These are phyloP conservation scores for Prochilodus magdalenae DNA, from an alignment of 2,113 vertebrate genomes.

Conservation along the genomic window DNA sequence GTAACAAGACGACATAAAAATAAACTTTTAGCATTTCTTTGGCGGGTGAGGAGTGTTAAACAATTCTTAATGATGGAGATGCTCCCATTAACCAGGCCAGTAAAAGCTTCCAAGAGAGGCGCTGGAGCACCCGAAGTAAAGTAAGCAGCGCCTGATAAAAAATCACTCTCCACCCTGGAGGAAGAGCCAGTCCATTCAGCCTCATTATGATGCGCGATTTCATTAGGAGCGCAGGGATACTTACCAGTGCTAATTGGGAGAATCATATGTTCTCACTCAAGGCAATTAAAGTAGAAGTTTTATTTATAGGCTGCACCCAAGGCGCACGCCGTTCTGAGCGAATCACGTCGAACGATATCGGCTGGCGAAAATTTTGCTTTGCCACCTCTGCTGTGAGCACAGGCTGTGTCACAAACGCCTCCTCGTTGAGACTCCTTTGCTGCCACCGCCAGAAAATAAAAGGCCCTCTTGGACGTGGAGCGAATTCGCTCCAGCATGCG, in stretches of 20 bases:
- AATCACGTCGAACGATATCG: constrained; percentile 27
- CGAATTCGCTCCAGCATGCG: not conserved
- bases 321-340: constrained; percentile 13
- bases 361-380: constrained; percentile 31
- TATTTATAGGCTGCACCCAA: constrained; percentile 39
- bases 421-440: constrained; percentile 1
- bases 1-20: constrained; percentile 64
- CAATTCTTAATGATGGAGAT: constrained; percentile 51
- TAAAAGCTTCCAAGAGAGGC: constrained; percentile 32
- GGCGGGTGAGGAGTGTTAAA: constrained; percentile 41
- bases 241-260: constrained; percentile 46
- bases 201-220: constrained; percentile 39
- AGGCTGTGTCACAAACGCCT: not conserved
- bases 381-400: not conserved
- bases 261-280: constrained; percentile 42
- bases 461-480: not conserved
- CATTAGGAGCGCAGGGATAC: constrained; percentile 46
- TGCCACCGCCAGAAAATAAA: not conserved
- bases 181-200: constrained; percentile 35
- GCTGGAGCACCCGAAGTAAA: constrained; percentile 13
- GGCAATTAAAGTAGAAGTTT: constrained; percentile 30
- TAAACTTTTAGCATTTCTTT: constrained; percentile 23
- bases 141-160: constrained; percentile 41
- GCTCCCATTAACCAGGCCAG: constrained; percentile 41
- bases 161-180: constrained; percentile 27